Evolutionary conservation across 2,113 vertebrate species (phyloP), one percentile per base, ranked within the genome.

Genomic region (Forbesichthys papilliferus): DNA sequence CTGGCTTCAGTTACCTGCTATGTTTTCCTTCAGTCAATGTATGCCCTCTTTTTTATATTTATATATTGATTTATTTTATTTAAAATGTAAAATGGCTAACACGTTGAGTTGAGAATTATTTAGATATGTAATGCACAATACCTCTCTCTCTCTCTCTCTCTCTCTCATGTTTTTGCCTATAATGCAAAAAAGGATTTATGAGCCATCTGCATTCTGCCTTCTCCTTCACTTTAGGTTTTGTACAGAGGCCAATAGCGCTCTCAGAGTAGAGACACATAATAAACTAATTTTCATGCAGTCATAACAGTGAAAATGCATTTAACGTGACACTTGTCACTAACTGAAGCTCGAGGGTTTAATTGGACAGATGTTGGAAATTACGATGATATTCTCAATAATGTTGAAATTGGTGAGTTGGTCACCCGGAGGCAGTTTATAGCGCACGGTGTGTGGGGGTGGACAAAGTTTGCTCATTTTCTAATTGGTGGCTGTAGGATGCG

Each of bases 361-460:
- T 33, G 61, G 53, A 9, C n/a, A 56, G 27, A 77, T 70, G 68
- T 64, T 71, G 47, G 11, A 56, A 71, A 56, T 53, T 66, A 51
- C 11, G 73, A 47, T 66, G 36, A 61, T 60, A 56, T 60, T 71
- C 58, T 61, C 64, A 52, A 13, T 71, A 11, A 20, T 52, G 46
- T 54, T 62, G 13, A 58, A 53, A 48, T 51, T 48, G 16, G 61
- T 71, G 69, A 53, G 46, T 76, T 53, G 47, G 64, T 66, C 59
- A 66, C 70, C 73, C 70, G n/a, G 54, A 68, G 51, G 57, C 66
- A 68, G 66, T 70, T 70, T 36, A 58, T 14, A 55, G 58, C 65
- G 51, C 36, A 27, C 36, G 7, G 10, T n/a, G 16, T 66, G 71
- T 75, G 59, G n/a, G 62, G 72, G 69, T 10, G 4, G 36, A 65